Conservation (phyloP, 2,888 invertebrate genomes). For the Diogma glabrata region DNA sequence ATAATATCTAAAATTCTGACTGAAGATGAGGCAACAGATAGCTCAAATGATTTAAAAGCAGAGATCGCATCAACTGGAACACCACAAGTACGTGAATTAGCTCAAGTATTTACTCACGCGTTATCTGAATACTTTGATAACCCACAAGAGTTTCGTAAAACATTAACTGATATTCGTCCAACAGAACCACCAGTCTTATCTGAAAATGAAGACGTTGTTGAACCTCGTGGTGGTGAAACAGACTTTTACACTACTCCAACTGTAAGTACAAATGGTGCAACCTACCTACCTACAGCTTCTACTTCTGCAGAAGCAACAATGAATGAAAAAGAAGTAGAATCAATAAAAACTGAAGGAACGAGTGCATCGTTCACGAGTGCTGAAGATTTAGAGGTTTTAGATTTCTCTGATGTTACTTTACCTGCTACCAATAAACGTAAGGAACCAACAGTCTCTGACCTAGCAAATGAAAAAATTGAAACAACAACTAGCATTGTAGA, state of each 20-base stretch:
- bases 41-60: constrained; percentile 41
- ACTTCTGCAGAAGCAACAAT: constrained; percentile 44
- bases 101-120: constrained; percentile 75
- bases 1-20: not conserved
- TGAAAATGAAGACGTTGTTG: constrained; percentile 31
- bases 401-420: constrained; percentile 57
- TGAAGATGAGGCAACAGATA: constrained; percentile 8
- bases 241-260: constrained; percentile 23
- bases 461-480: constrained; percentile 18
- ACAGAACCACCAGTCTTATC: constrained; percentile 54
- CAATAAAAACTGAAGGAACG: too few relatives aligned
- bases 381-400: constrained; percentile 63
- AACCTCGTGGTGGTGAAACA: constrained; percentile 10
- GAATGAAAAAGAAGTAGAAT: too few relatives aligned
- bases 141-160: constrained; percentile 67
- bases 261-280: constrained; percentile 18
- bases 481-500: constrained; percentile 24
- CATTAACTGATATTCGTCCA: constrained; percentile 63
- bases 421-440: constrained; percentile 39
- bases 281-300: constrained; percentile 29
- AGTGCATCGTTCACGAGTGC: constrained; percentile 39
- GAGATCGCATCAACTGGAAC: constrained; percentile 44
- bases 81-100: constrained; percentile 64
- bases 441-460: constrained; percentile 23
- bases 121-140: constrained; percentile 71